phyloP scores from a whole-genome alignment of 2,797 vertebrate genomes.

The Rhabdomys pumilio region DNA sequence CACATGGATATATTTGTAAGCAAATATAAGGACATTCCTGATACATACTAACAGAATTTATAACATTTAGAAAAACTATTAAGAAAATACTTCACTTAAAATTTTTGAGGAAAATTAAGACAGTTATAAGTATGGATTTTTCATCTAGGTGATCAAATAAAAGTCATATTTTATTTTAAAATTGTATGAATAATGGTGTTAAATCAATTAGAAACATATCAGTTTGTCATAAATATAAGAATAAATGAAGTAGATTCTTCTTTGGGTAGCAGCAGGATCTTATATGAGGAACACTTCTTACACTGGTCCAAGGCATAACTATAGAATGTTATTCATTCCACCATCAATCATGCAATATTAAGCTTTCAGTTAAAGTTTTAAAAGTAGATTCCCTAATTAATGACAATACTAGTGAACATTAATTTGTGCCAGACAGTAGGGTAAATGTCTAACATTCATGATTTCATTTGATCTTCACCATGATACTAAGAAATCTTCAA shows the following conservation, averaged over 20 bases:
- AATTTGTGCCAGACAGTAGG: conserved; percentile 6
- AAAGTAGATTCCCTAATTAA: conserved; percentile 47
- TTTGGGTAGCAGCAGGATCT: conserved; percentile 29
- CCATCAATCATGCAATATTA: conserved; percentile 57
- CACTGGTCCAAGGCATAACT: conserved; percentile 48
- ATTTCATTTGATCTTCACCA: conserved; percentile 66
- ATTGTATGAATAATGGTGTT: conserved; percentile 47
- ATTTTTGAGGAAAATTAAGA: conserved; percentile 62
- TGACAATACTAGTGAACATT: conserved; percentile 62
- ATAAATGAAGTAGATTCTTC: conserved; percentile 65
- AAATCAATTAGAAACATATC: background rate
- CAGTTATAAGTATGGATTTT: conserved; percentile 55
- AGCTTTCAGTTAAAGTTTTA: conserved; percentile 35
- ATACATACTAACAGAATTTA: conserved; percentile 67
- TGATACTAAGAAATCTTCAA: conserved; percentile 59
- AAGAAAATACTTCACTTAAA: conserved; percentile 68
- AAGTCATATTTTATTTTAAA: conserved; percentile 65
- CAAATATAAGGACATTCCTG: conserved; percentile 67
- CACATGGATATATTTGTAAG: conserved; percentile 56
- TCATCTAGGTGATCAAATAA: conserved; percentile 65
- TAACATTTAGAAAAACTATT: conserved; percentile 70
- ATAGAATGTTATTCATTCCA: conserved; percentile 61
- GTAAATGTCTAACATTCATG: conserved; percentile 63
- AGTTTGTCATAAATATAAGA: conserved; percentile 59
- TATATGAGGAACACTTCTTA: conserved; percentile 63